Base-by-base conservation (phyloP, 1,140 invertebrate species). In the Dendroctonus ponderosae region DNA sequence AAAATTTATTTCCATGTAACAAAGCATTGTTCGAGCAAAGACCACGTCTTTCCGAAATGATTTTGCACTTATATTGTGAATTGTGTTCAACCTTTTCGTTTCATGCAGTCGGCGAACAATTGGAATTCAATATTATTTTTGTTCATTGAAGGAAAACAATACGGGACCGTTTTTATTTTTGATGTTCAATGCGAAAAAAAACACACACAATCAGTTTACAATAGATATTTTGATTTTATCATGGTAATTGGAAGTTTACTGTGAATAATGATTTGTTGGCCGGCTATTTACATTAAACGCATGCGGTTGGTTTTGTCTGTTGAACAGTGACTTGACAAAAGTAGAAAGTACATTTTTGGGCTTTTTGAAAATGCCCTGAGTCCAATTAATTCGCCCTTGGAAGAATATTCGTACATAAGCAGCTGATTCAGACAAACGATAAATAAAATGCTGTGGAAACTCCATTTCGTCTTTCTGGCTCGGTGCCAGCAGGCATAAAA, bases 1-100 rank as follows among this genome's bases (percentile, higher is more conserved):
- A 57, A 65, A 65, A 65, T 57, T 57, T 65, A 65, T 65, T 65
- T 65, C 42, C 53, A 39, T 57, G 52, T 42, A 50, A 40, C 41
- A 52, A 52, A 53, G 61, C 49, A 65, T 65, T 65, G 63, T 65
- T 65, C 40, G 5, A n/a, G 37, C 15, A 64, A 60, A 53, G 41
- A 56, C 49, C 40, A 46, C 63, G 63, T 57, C 53, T 65, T 65
- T 65, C 40, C 53, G 54, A 58, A 65, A 65, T 65, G 63, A 63
- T 63, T 62, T 63, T 63, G 61, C 61, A 63, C 61, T 63, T 63
- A 15, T 44, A 63, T 63, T 63, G 61, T 63, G 48, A 63, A 46
- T 59, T 46, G 41, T 59, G 7, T 9, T 46, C 57, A 38, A 59
- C 57, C 43, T 56, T 56, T 56, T 52, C 37, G 26, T 52, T 12